A percentile compares a stretch with the other conserved stretches of the same genome.
These are phyloP conservation scores for Hesperia comma DNA, from an alignment of 2,888 invertebrate genomes.

Conservation along the genomic window DNA sequence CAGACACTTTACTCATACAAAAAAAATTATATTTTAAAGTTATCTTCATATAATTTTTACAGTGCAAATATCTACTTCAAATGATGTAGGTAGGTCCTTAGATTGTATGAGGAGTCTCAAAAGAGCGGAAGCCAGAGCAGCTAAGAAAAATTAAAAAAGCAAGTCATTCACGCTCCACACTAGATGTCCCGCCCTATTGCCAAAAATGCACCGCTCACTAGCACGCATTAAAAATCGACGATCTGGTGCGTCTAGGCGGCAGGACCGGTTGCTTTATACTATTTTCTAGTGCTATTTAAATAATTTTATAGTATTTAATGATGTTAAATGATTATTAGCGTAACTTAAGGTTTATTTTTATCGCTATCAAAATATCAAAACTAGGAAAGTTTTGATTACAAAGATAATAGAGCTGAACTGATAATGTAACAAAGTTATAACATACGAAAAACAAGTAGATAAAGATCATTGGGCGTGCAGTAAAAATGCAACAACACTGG, in stretches of 20 bases:
- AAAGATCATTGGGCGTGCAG: conserved; percentile 26
- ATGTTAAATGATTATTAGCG: too few species aligned
- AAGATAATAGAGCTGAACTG: neutral
- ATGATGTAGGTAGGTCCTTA: neutral
- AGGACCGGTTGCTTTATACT: conserved; percentile 30
- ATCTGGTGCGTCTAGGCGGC: conserved; percentile 50
- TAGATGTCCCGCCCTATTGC: conserved; percentile 57
- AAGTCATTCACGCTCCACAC: conserved; percentile 23
- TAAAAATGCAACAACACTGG: conserved; percentile 42
- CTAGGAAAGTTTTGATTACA: too few species aligned
- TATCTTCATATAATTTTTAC: too few species aligned
- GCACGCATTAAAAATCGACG: conserved; percentile 68
- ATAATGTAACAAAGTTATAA: neutral
- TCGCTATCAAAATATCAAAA: too few species aligned
- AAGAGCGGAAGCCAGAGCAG: neutral
- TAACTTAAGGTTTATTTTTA: too few species aligned
- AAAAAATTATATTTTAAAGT: too few species aligned
- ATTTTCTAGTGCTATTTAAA: neutral
- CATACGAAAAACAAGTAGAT: conserved; percentile 29
- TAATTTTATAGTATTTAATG: too few species aligned
- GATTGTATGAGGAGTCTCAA: neutral
- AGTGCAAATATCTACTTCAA: too few species aligned
- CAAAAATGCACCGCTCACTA: conserved; percentile 68
- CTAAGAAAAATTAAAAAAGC: conserved; percentile 2
- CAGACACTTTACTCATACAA: too few species aligned